Evolutionary conservation across 2,888 invertebrate genomes (phyloP).

Genomic region (Itoplectis maculator): DNA sequence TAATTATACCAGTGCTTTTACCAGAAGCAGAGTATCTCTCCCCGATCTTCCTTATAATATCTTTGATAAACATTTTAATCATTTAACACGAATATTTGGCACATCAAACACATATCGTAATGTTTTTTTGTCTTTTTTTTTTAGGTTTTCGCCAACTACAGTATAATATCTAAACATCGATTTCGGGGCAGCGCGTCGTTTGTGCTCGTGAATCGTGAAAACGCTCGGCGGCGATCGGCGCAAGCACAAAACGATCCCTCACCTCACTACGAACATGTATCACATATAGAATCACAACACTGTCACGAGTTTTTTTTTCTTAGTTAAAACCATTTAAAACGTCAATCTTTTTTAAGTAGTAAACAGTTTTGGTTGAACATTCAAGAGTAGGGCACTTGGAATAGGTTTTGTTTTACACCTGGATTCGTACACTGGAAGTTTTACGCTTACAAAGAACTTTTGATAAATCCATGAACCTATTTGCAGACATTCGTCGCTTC

Average conservation of each 20-base stretch:
- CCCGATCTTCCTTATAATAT: conserved; percentile 31
- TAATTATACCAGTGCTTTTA: conserved; percentile 63
- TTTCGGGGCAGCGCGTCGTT: conserved; percentile 42
- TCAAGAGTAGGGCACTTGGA: conserved; percentile 82
- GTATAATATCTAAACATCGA: conserved; percentile 54
- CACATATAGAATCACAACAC: conserved; percentile 84
- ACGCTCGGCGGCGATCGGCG: conserved; percentile 41
- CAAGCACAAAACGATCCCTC: conserved; percentile 42
- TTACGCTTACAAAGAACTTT: neutral
- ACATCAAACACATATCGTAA: conserved; percentile 80
- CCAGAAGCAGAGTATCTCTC: conserved; percentile 62
- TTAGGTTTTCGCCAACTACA: conserved; percentile 34
- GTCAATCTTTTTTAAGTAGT: conserved; percentile 72
- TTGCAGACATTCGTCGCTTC: neutral
- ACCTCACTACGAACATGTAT: conserved; percentile 75
- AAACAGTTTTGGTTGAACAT: conserved; percentile 78
- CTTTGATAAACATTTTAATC: conserved; percentile 81
- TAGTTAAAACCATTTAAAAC: conserved; percentile 77
- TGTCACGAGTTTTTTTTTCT: conserved; percentile 75
- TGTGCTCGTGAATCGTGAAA: conserved; percentile 43
- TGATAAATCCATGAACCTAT: neutral
- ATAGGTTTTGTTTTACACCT: conserved; percentile 69
- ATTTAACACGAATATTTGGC: conserved; percentile 83
- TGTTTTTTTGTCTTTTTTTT: conserved; percentile 41
- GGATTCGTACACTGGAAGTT: neutral